phyloP scores from a whole-genome alignment of 1,140 invertebrate species.

The Conopomorpha cramerella region DNA sequence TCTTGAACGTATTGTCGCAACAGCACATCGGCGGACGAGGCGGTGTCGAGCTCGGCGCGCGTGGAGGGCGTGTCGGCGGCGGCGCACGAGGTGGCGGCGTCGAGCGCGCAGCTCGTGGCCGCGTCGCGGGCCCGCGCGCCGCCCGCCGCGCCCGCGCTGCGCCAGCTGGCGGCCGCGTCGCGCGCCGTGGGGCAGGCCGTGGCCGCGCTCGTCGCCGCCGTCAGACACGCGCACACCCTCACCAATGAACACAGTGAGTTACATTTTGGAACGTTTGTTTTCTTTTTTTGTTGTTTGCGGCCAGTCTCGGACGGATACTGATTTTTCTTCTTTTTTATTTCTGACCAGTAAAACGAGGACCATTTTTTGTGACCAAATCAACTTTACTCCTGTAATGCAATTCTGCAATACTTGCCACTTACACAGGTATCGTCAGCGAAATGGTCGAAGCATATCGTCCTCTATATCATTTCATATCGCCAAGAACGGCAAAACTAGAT shows the following conservation, averaged over 20 bases:
- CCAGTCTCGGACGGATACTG: too few species aligned
- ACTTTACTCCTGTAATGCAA: too few species aligned
- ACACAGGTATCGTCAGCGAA: too few species aligned
- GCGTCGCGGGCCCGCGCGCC: constrained; percentile 92
- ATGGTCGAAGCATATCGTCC: too few species aligned
- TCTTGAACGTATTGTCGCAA: constrained; percentile 8
- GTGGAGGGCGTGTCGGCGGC: constrained; percentile 94
- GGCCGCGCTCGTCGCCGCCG: constrained; percentile 89
- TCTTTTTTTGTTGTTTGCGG: too few species aligned
- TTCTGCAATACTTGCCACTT: too few species aligned
- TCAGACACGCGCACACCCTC: constrained; percentile 68
- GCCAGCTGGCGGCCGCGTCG: constrained; percentile 81
- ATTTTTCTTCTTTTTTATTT: too few species aligned
- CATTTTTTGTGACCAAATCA: too few species aligned
- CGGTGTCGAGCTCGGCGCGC: constrained; percentile 84
- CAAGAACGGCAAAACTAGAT: too few species aligned
- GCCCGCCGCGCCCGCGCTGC: constrained; percentile 76
- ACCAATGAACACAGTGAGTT: constrained; percentile 20
- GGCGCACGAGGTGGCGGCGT: constrained; percentile 96
- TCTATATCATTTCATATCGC: too few species aligned
- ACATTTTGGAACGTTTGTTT: too few species aligned
- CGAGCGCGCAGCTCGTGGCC: constrained; percentile 95
- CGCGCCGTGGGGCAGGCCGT: constrained; percentile 88
- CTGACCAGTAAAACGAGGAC: too few species aligned
- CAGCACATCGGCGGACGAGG: constrained; percentile 92